Evolutionary conservation across 2,888 invertebrate genomes (phyloP), one percentile per base, ranked within the genome.

Genomic region (Hirtodrosophila confusa): DNA sequence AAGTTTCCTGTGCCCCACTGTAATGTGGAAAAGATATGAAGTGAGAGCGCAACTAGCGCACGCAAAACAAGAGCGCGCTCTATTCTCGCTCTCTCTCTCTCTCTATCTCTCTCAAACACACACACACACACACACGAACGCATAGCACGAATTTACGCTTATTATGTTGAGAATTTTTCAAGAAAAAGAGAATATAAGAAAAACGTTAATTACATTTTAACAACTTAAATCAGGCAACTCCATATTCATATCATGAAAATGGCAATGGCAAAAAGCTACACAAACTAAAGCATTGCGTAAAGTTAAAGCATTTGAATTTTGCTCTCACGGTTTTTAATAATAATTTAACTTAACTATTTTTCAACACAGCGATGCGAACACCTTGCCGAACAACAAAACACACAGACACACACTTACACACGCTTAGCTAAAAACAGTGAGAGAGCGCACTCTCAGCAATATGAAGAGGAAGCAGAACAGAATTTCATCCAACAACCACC

Each of bases 121-220:
- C 36, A 51, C 51, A n/a, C 56, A 55, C 50, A 53, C 48, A 17
- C 73, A 56, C 65, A 51, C 62, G 45, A 36, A 57, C 44, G 43
- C 68, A 68, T 33, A 37, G 27, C 61, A 71, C 55, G 55, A 83
- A 80, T 77, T 66, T 69, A 85, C 88, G 88, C 75, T 87, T 82
- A 87, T 80, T 87, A 80, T 87, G 88, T 73, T 88, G 86, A 82
- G 80, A 88, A 86, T 84, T 80, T 85, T 88, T 82, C 66, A 87
- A 86, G 69, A 69, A 62, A 61, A 60, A 63, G 64, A 62, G 69
- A 55, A 70, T 50, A 54, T 63, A 75, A 69, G 75, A 80, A 78
- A 69, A 73, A 73, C 41, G 54, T 65, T 65, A 74, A 77, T 72
- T 69, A 79, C 70, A 65, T 64, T 31, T 75, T 55, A 78, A 77